phyloP scores from a whole-genome alignment of 2,113 vertebrate genomes.

The Notothenia rossii region DNA sequence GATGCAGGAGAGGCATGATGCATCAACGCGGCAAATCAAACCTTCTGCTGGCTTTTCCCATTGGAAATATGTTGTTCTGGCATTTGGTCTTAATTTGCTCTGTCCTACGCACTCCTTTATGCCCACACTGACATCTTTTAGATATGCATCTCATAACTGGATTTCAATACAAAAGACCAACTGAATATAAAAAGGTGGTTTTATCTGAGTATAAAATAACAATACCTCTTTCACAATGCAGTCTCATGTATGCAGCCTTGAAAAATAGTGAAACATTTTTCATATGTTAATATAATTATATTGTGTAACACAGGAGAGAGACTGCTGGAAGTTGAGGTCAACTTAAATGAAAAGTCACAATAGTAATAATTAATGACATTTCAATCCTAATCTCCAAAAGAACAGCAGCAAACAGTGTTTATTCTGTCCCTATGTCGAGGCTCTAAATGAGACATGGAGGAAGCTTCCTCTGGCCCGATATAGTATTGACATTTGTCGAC shows the following conservation, averaged over 20 bases:
- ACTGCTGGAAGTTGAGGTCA: neutral
- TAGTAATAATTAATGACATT: neutral
- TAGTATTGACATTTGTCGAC: slow-evolving; percentile 47
- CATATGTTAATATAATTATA: neutral
- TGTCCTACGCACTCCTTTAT: neutral
- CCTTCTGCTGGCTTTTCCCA: slow-evolving; percentile 1
- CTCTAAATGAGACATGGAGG: slow-evolving; percentile 28
- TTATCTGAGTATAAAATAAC: neutral
- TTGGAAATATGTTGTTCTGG: slow-evolving; percentile 18
- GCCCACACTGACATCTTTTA: neutral
- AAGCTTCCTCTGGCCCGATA: slow-evolving; percentile 29
- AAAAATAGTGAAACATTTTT: neutral
- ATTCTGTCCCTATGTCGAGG: slow-evolving; percentile 1
- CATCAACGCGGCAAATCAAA: slow-evolving; percentile 9
- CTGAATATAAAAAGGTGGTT: slow-evolving; percentile 1
- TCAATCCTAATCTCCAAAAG: slow-evolving; percentile 9
- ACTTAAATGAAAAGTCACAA: slow-evolving; percentile 12
- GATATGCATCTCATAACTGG: slow-evolving; percentile 8
- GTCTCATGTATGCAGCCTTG: neutral
- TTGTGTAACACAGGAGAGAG: neutral
- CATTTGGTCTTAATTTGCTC: neutral
- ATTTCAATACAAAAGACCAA: neutral
- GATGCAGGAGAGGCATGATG: slow-evolving; percentile 22
- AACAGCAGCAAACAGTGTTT: slow-evolving; percentile 15
- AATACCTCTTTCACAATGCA: neutral